Evolutionary conservation across 2,113 vertebrate genomes (phyloP).

Genomic region (Bujurquina vittata): DNA sequence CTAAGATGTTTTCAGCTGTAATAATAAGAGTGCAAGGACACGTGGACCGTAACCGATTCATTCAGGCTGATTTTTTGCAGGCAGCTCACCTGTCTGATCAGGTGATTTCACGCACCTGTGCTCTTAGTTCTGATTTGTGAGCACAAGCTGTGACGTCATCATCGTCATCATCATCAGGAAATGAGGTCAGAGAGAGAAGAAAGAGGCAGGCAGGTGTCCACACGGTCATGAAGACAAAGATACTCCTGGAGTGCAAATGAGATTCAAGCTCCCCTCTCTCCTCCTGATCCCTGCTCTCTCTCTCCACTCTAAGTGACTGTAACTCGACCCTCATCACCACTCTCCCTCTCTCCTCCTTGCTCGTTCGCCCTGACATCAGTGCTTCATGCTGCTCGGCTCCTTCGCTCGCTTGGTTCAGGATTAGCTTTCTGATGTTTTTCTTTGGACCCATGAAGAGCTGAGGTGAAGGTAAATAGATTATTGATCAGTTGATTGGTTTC

Average conservation of each 20-base stretch:
- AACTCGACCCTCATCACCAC: rapidly evolving
- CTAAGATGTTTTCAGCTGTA: too few species aligned
- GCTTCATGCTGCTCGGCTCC: neutral
- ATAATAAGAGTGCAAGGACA: too few species aligned
- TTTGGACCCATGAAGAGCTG: slow-evolving; percentile 32
- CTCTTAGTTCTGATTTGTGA: neutral
- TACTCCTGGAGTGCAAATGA: slow-evolving; percentile 24
- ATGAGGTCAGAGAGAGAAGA: rapidly evolving
- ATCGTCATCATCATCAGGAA: neutral
- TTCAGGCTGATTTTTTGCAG: too few species aligned
- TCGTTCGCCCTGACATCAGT: neutral
- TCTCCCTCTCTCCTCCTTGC: rapidly evolving
- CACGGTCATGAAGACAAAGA: slow-evolving; percentile 26
- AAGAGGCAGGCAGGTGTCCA: neutral
- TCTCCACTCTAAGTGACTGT: rapidly evolving
- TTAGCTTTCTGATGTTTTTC: neutral
- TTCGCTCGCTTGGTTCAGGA: neutral
- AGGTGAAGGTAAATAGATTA: neutral
- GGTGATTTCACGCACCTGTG: neutral
- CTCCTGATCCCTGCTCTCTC: neutral
- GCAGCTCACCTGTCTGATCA: neutral
- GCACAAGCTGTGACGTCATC: neutral
- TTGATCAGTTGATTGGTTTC: neutral
- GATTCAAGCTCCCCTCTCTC: slow-evolving; percentile 19
- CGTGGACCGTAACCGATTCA: too few species aligned